phyloP scores from a whole-genome alignment of 2,113 vertebrate genomes.

The Jacana jacana region DNA sequence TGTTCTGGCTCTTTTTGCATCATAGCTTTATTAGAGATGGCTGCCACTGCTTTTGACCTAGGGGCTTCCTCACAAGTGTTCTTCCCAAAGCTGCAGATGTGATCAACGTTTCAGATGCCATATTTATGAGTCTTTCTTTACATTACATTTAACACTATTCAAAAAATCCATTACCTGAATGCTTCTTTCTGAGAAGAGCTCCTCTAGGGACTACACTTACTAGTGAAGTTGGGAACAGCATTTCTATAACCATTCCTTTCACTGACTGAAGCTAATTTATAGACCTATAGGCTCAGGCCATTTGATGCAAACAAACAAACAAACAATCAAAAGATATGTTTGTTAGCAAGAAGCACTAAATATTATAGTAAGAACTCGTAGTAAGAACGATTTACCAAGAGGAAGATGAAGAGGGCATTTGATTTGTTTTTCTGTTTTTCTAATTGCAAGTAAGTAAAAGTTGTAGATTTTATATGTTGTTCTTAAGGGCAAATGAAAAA shows the following conservation, averaged over 20 bases:
- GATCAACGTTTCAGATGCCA: neutral
- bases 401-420: neutral
- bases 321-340: neutral
- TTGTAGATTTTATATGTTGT: neutral
- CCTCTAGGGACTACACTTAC: neutral
- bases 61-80: neutral
- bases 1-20: neutral
- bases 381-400: neutral
- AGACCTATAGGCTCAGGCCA: neutral
- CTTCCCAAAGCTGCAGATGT: neutral
- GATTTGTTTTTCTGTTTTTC: neutral
- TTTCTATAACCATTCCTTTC: neutral
- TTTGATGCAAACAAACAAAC: neutral
- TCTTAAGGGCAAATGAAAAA: neutral
- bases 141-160: neutral
- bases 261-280: constrained; percentile 8
- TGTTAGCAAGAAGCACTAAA: neutral
- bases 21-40: neutral
- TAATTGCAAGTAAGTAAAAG: neutral
- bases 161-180: neutral
- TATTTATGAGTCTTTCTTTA: constrained; percentile 16
- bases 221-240: neutral
- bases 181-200: constrained; percentile 35
- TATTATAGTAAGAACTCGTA: neutral
- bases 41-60: neutral